Evolutionary conservation across 2,113 vertebrate species (phyloP), one percentile per base, ranked within the genome.

Genomic region (Ceratotherium simum): DNA sequence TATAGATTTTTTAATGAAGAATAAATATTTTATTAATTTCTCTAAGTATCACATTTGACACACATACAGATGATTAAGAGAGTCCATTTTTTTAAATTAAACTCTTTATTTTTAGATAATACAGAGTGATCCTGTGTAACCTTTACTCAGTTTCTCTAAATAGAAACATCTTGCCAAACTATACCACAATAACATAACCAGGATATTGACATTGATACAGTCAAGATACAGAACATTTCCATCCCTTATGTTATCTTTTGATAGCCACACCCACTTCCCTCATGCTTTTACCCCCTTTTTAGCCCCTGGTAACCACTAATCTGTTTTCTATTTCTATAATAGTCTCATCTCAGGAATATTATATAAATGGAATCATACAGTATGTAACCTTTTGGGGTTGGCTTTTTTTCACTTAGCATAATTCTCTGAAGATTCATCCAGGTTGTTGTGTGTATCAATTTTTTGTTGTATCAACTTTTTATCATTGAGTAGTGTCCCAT

Each of bases 21-120:
- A 85, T 79, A 65, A 70, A 85, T 79, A 65, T 72, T 85, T 75
- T 82, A 89, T 54, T 72, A 93, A 85, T 33, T 93, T n/a, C 3
- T 82, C 62, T 75, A 46, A 39, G 4, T n/a, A 72, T 65, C 67
- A 90, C 10, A 67, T 23, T 36, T 75, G 58, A 70, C 20, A 73
- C 2, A 31, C 18, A 65, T 11, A 27, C 3, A 73, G 27, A 95
- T 64, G 21, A 65, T 64, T n/a, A 76, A 83, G 18, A 72, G n/a
- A 83, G 4, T 48, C 18, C 51, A 60, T 9, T 76, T 93, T 87
- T 92, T 36, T 18, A n/a, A 36, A 60, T 39, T 54, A 93, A 93
- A 89, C 14, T 67, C 62, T 58, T 62, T 80, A 9, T 29, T 65
- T 93, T 93, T 25, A 60, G 39, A 75, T 60, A 93, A 75, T 85